Conservation (phyloP, 2,113 vertebrate species). For the Tragelaphus imberbis region DNA sequence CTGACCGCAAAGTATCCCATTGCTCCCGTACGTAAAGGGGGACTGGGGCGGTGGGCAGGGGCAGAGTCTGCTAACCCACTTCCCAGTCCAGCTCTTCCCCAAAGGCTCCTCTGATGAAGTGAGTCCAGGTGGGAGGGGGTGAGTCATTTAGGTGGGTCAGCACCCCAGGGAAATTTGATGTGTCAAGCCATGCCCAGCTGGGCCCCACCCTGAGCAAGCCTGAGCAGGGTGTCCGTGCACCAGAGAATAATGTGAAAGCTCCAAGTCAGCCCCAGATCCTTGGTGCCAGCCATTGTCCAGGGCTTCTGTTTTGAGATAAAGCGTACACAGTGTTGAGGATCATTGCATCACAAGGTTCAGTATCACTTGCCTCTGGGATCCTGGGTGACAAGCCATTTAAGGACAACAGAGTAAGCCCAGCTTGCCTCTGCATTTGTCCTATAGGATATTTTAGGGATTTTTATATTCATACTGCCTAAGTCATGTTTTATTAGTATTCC, state of each 20-base stretch:
- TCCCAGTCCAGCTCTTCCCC: neutral
- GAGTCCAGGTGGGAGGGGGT: neutral
- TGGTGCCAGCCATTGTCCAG: neutral
- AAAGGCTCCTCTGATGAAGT: neutral
- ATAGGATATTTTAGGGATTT: neutral
- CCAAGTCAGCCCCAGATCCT: neutral
- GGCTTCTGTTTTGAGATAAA: neutral
- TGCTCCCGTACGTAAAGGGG: neutral
- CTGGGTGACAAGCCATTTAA: neutral
- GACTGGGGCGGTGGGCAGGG: neutral
- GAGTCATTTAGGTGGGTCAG: neutral
- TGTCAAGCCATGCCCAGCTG: neutral
- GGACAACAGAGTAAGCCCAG: neutral
- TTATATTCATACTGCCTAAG: neutral
- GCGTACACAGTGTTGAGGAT: neutral
- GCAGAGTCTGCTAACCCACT: too few species aligned
- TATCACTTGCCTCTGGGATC: neutral
- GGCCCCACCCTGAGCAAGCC: neutral
- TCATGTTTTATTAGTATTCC: neutral
- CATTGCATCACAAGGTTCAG: neutral
- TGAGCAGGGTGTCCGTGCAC: rapidly evolving
- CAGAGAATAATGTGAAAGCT: neutral
- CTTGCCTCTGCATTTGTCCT: neutral
- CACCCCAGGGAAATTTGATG: neutral
- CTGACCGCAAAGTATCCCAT: neutral